These are phyloP conservation scores for Vulpes vulpes DNA, from an alignment of 2,113 vertebrate genomes.

Conservation along the genomic window DNA sequence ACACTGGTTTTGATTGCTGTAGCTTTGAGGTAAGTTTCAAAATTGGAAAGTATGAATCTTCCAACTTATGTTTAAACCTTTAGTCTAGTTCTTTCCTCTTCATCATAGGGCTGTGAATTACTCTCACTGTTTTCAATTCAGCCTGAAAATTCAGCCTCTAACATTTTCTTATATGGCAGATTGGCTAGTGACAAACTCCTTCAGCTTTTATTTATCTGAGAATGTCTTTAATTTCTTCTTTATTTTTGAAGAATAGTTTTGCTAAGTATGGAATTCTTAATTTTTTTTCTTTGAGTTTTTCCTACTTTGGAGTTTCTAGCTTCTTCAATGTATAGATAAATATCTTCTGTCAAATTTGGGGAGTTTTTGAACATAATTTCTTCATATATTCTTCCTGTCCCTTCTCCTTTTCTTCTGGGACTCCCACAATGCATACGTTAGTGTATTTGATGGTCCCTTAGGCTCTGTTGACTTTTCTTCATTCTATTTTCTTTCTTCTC, in stretches of 20 bases:
- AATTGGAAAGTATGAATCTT: conserved; percentile 13
- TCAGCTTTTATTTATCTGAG: neutral
- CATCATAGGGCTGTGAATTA: neutral
- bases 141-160: neutral
- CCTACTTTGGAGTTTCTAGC: neutral
- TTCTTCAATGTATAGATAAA: neutral
- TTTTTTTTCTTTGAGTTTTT: neutral
- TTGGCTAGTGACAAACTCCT: neutral
- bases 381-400: neutral
- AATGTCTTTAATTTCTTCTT: neutral
- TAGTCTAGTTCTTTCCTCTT: conserved; percentile 15
- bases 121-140: neutral
- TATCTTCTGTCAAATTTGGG: neutral
- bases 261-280: neutral
- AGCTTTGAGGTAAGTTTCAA: neutral
- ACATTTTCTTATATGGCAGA: neutral
- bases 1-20: neutral
- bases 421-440: neutral
- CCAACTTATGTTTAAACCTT: neutral
- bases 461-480: neutral
- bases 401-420: neutral
- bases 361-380: neutral
- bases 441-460: neutral
- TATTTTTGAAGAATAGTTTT: neutral
- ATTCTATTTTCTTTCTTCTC: neutral